These are phyloP conservation scores for Cydia splendana DNA, from an alignment of 1,140 invertebrate genomes.

Conservation along the genomic window DNA sequence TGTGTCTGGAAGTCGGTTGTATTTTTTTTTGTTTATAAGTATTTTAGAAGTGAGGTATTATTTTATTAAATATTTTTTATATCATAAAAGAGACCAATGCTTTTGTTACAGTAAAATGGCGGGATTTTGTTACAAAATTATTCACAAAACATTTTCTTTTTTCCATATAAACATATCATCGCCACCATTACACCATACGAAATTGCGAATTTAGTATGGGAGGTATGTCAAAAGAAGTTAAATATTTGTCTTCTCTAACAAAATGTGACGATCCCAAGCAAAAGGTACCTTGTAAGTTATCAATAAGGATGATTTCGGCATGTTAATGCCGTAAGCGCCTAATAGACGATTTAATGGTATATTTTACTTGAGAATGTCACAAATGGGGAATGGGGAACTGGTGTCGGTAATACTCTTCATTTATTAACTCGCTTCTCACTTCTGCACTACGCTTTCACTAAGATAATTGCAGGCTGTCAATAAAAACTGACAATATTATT, in stretches of 20 bases:
- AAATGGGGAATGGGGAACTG: neutral
- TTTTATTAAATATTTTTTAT: neutral
- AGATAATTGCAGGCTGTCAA: neutral
- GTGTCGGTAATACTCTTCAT: conserved; percentile 12
- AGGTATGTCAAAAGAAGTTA: conserved; percentile 44
- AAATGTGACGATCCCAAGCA: neutral
- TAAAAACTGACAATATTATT: neutral
- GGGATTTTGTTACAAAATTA: conserved; percentile 28
- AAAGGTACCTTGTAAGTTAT: neutral
- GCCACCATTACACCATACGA: conserved; percentile 52
- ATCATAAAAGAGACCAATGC: neutral
- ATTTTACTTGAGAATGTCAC: neutral
- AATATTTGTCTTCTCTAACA: conserved; percentile 20
- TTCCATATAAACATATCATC: conserved; percentile 52
- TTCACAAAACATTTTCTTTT: conserved; percentile 45
- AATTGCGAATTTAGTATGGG: conserved; percentile 50
- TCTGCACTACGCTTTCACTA: conserved; percentile 29
- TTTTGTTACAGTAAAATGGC: conserved; percentile 28
- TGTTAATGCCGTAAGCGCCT: neutral
- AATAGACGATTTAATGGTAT: neutral
- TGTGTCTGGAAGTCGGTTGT: neutral
- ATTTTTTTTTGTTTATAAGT: neutral
- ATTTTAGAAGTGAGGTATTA: neutral
- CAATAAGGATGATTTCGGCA: neutral
- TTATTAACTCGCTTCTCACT: conserved; percentile 21